Conservation (phyloP, 2,113 vertebrate genomes). For the Indri indri region DNA sequence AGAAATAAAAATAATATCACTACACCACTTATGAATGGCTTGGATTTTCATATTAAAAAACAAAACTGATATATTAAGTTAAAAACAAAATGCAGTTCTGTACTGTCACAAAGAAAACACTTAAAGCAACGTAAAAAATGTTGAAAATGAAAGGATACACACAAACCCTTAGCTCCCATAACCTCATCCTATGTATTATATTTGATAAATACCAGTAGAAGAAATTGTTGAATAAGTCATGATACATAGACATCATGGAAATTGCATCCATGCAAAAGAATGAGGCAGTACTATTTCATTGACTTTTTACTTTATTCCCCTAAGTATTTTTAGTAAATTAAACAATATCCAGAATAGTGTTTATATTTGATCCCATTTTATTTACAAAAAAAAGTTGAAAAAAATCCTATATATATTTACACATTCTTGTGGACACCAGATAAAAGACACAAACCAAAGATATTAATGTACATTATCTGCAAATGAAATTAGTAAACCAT, state of each 20-base stretch:
- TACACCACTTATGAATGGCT: neutral
- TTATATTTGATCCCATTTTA: neutral
- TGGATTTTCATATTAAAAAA: neutral
- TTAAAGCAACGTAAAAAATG: neutral
- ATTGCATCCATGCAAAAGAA: neutral
- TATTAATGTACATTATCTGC: neutral
- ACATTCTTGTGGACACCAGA: neutral
- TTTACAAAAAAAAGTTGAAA: neutral
- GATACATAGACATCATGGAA: neutral
- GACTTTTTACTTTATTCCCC: neutral
- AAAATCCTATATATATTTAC: neutral
- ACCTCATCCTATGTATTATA: neutral
- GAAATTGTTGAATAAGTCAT: neutral
- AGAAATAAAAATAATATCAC: neutral
- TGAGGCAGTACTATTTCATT: neutral
- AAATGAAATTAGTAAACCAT: neutral
- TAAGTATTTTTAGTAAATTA: neutral
- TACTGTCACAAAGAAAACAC: neutral
- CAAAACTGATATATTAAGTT: neutral
- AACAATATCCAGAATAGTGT: neutral
- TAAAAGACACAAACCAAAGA: neutral
- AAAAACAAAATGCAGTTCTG: neutral
- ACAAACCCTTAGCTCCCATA: neutral
- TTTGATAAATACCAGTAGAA: neutral
- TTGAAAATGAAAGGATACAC: neutral